Evolutionary conservation across 2,113 vertebrate species (phyloP).

Genomic region (Heptranchias perlo): DNA sequence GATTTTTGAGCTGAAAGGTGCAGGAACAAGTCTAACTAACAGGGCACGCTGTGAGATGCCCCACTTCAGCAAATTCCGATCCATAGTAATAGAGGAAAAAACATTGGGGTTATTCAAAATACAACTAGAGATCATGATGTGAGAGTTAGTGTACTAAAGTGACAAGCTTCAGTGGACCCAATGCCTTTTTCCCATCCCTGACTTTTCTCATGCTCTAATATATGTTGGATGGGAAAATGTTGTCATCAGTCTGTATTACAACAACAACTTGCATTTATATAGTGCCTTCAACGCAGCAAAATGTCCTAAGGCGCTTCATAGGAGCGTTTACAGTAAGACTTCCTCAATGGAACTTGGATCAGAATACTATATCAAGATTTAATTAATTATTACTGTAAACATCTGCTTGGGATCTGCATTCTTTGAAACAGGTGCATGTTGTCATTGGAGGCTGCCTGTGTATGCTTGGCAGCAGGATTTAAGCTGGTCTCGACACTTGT

Average conservation of each 20-base stretch:
- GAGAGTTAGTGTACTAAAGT: neutral
- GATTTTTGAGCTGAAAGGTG: too few species aligned
- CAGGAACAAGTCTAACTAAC: too few species aligned
- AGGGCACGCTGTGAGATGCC: too few species aligned
- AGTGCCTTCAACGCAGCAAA: too few species aligned
- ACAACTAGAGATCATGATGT: neutral
- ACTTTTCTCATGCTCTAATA: neutral
- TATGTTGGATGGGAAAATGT: neutral
- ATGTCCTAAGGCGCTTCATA: too few species aligned
- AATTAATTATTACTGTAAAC: neutral
- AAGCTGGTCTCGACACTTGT: neutral
- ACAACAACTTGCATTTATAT: too few species aligned
- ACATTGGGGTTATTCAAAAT: neutral
- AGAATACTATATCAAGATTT: neutral
- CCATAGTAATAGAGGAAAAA: neutral
- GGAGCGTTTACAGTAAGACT: neutral
- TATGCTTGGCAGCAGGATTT: neutral
- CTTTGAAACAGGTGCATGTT: neutral
- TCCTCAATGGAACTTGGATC: neutral
- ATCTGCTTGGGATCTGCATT: neutral
- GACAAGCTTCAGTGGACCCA: neutral
- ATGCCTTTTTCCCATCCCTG: neutral
- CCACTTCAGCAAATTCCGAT: too few species aligned
- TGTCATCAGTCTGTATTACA: neutral
- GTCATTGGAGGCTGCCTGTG: neutral